Evolutionary conservation across 2,888 invertebrate genomes (phyloP), one percentile per base, ranked within the genome.

Genomic region (Coenonympha glycerion): DNA sequence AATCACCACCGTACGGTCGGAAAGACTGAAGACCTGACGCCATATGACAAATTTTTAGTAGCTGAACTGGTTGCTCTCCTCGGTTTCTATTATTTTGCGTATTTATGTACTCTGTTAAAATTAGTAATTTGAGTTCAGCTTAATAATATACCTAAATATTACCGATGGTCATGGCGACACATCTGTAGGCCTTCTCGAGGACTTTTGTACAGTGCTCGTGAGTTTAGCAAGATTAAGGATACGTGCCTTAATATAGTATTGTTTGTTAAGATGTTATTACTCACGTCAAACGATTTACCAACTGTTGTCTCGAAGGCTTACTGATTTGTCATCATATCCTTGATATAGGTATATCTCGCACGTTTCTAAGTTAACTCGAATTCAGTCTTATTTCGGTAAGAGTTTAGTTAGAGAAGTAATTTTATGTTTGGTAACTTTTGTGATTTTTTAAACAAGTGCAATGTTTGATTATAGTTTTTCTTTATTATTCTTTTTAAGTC

Each of bases 221-320:
- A 26, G 30, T 34, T n/a, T 15, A 44, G 36, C 11, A 19, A 19
- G n/a, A n/a, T 24, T 46, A 16, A 40, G 40, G 51, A 21, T 16
- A 47, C 39, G 47, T 47, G 52, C 52, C 52, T 52, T 52, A 37
- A 37, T 44, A 36, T 49, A 49, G 8, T 31, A 40, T 28, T 39
- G 45, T 33, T 18, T 41, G 36, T 40, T 41, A 42, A 24, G 28
- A 42, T 31, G 16, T n/a, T n/a, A n/a, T 40, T 47, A 22, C 42
- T 11, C n/a, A 11, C 11, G 26, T 8, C 5, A 13, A 21, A 24
- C 8, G 9, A 26, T 16, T 31, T 22, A 47, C 30, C 47, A 52
- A 11, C 52, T 15, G 47, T 36, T 6, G 42, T 41, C 49, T 46
- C 53, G 40, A 28, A 41, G 46, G 19, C 46, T 36, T 41, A 16